Base-by-base conservation (phyloP, 2,888 invertebrate genomes). In the Napeogenes sylphis region DNA sequence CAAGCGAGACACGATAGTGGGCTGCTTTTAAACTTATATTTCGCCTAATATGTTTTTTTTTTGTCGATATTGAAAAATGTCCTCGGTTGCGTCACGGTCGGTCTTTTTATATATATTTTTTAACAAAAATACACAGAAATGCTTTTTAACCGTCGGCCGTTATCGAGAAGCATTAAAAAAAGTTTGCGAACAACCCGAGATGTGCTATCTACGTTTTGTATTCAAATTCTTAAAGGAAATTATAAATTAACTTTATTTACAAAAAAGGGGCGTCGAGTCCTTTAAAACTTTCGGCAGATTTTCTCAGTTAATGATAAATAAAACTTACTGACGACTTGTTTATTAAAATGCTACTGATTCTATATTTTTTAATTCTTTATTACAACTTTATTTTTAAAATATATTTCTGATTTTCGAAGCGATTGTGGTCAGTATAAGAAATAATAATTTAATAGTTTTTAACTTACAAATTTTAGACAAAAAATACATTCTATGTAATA, bases 81-180 rank as follows among this genome's bases (percentile, higher is more conserved):
- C 82, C 76, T 79, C 79, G 79, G 76, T 73, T 79, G 83, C 81
- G 83, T 84, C 83, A 83, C 82, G 79, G 80, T 75, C 75, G 74
- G 73, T 74, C 73, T 80, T 76, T 78, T 80, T 78, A 77, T 72
- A 58, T 68, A 78, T 79, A 81, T 78, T 77, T 76, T 74, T 73
- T 55, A 60, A 60, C 55, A 67, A 70, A 72, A 72, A 75, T 83
- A 90, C 90, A 90, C 88, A 83, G 87, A 89, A 90, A 90, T 84
- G 90, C 90, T 90, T 84, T 90, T 89, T 88, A 87, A 81, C 80
- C 78, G 83, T 80, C 83, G 80, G 70, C 78, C 78, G 82, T 87
- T 90, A 90, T 88, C 90, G 81, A 72, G 73, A 74, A 75, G 74
- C 77, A 78, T 79, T 77, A 78, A 73, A 80, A 85, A 82, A 82